These are phyloP conservation scores for Diadromus collaris DNA, from an alignment of 2,888 invertebrate species.

Conservation along the genomic window DNA sequence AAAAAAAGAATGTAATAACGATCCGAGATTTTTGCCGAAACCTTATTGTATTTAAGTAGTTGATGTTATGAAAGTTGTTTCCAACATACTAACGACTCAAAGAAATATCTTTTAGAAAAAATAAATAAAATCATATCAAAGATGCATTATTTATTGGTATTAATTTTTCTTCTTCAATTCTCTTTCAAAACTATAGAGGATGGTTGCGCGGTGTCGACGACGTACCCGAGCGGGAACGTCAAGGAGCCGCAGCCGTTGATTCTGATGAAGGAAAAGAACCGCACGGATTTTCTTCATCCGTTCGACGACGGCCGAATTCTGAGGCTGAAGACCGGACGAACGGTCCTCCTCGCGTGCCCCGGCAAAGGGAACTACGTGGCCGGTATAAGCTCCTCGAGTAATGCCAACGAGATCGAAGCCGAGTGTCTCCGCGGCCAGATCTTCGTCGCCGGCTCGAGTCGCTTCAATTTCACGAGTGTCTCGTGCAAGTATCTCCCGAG, in stretches of 20 bases:
- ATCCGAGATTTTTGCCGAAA: not conserved
- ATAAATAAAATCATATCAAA: not conserved
- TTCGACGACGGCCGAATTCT: conserved; percentile 62
- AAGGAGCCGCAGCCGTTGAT: conserved; percentile 84
- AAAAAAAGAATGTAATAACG: not conserved
- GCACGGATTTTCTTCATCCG: conserved; percentile 67
- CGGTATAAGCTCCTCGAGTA: conserved; percentile 46
- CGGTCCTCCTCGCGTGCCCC: conserved; percentile 71
- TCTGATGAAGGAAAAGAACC: conserved; percentile 72
- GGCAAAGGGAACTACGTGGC: conserved; percentile 68
- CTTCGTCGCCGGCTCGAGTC: conserved; percentile 60
- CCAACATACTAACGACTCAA: not conserved
- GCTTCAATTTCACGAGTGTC: conserved; percentile 69
- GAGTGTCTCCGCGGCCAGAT: conserved; percentile 65
- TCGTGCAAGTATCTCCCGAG: conserved; percentile 74
- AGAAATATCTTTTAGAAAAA: not conserved
- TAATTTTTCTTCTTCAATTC: not conserved
- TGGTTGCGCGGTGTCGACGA: conserved; percentile 78
- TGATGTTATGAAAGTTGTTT: not conserved
- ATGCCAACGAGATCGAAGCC: conserved; percentile 56
- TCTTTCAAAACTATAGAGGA: conserved; percentile 51
- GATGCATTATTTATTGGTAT: conserved; percentile 1
- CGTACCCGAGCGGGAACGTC: conserved; percentile 80
- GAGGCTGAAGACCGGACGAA: conserved; percentile 59
- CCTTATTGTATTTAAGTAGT: not conserved